Base-by-base conservation (phyloP, 1,140 invertebrate genomes). In the Phymorhynchus buccinoides region DNA sequence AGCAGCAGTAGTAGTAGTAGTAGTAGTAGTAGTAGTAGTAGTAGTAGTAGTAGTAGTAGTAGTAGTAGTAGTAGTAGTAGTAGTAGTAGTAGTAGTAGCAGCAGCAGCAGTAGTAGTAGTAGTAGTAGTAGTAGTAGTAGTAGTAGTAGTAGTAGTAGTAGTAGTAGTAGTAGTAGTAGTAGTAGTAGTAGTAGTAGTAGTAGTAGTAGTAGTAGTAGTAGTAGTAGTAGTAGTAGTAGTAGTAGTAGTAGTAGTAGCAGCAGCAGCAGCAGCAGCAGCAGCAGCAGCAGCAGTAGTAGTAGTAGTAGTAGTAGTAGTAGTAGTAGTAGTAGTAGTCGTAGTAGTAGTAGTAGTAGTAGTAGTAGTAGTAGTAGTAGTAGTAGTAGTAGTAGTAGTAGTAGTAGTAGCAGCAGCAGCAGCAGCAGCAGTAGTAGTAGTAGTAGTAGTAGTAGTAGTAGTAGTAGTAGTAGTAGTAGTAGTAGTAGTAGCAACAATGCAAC, bases 21-120 rank as follows among this genome's bases (percentile, higher is more conserved):
- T 66, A 66, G 56, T 66, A 66, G 56, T 66, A 66, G 56, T 66
- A 66, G 56, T 66, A 66, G 56, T 66, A 66, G 56, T 66, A 66
- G 56, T 66, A 66, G 56, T 66, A 66, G 56, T 66, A 66, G 56
- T 66, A 66, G 56, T 66, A 66, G 56, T 66, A 66, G 56, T 66
- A 66, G 56, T 18, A 66, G 56, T 66, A 66, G 56, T 66, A 66
- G 56, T 66, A 66, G 56, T 66, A 66, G n/a, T n/a, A n/a, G n/a
- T n/a, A n/a, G 56, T 66, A 66, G 56, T 66, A 66, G 56, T 66
- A 66, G 56, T 66, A 30, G 56, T 66, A 66, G n/a, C n/a, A n/a
- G 56, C 30, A 66, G 56, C 30, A 66, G 56, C 30, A 66, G 56
- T 66, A 66, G 56, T 66, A 66, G 56, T 66, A 66, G 56, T 66